Conservation (phyloP, 2,888 invertebrate genomes). For the Pyrochroa serraticornis region DNA sequence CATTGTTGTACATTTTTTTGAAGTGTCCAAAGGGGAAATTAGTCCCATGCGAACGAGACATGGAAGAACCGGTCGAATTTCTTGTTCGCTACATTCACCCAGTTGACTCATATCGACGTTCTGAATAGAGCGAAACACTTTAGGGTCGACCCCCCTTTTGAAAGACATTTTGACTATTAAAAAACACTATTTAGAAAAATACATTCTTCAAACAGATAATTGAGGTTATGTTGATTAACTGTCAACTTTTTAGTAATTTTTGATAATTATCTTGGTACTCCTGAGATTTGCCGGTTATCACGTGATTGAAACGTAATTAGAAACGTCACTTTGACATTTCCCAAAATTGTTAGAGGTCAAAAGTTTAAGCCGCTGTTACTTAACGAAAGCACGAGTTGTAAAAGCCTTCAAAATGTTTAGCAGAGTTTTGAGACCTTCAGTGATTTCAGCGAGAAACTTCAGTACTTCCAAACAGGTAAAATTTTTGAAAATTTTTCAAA, state of each 20-base stretch:
- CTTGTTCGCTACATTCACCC: conserved; percentile 73
- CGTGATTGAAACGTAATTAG: too few relatives aligned
- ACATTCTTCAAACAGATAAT: not conserved
- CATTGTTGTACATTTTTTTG: conserved; percentile 80
- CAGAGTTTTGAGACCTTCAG: conserved; percentile 63
- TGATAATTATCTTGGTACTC: too few relatives aligned
- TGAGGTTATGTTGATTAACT: not conserved
- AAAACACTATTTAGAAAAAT: not conserved
- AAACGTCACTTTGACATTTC: too few relatives aligned
- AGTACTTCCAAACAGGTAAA: conserved; percentile 47
- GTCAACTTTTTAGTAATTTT: not conserved
- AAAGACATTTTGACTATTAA: conserved; percentile 41
- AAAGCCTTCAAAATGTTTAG: conserved; percentile 63
- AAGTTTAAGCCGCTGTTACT: too few relatives aligned
- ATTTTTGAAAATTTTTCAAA: not conserved
- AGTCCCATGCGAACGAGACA: conserved; percentile 93
- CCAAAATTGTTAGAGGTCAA: too few relatives aligned
- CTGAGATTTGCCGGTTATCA: too few relatives aligned
- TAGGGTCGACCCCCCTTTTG: conserved; percentile 66
- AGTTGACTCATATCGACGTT: conserved; percentile 80
- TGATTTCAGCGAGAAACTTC: conserved; percentile 43
- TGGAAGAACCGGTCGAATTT: conserved; percentile 89
- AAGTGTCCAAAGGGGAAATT: conserved; percentile 84
- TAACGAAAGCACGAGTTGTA: too few relatives aligned
- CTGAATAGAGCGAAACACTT: conserved; percentile 80